Conservation (phyloP, 1,140 invertebrate species). For the Tribolium castaneum region DNA sequence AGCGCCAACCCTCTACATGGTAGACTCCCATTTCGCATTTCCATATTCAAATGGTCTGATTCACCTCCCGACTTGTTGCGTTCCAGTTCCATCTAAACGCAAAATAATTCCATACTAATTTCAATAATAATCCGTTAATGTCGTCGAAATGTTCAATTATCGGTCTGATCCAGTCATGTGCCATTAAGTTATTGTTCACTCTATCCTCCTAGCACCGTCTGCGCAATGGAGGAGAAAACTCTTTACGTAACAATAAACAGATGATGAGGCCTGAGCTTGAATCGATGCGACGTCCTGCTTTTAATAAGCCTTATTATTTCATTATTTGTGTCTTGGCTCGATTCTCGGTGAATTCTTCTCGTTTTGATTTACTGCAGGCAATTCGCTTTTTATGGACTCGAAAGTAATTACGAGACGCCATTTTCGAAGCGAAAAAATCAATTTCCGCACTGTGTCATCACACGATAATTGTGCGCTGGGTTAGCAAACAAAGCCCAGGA, state of each 20-base stretch:
- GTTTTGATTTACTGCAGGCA: conserved; percentile 19
- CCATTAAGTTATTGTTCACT: conserved; percentile 26
- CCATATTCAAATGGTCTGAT: conserved; percentile 21
- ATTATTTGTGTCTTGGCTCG: conserved; percentile 44
- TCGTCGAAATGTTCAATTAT: conserved; percentile 42
- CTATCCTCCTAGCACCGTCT: background rate
- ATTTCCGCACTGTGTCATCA: background rate
- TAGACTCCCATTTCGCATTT: background rate
- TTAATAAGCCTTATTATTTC: conserved; percentile 53
- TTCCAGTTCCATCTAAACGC: conserved; percentile 1
- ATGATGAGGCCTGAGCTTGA: conserved; percentile 47
- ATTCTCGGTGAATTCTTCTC: conserved; percentile 28
- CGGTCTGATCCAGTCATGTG: conserved; percentile 34
- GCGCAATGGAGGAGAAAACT: conserved; percentile 52
- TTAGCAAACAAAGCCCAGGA: background rate
- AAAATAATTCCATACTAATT: conserved; percentile 38
- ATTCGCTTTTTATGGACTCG: background rate
- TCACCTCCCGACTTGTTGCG: conserved; percentile 29
- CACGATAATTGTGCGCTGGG: conserved; percentile 1
- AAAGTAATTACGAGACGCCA: conserved; percentile 9
- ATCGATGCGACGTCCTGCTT: conserved; percentile 49
- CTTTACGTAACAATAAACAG: conserved; percentile 49
- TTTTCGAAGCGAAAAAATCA: conserved; percentile 19
- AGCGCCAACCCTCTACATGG: background rate
- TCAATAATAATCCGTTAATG: conserved; percentile 40